Evolutionary conservation across 2,797 vertebrate species (phyloP).

Genomic region (Myripristis murdjan): DNA sequence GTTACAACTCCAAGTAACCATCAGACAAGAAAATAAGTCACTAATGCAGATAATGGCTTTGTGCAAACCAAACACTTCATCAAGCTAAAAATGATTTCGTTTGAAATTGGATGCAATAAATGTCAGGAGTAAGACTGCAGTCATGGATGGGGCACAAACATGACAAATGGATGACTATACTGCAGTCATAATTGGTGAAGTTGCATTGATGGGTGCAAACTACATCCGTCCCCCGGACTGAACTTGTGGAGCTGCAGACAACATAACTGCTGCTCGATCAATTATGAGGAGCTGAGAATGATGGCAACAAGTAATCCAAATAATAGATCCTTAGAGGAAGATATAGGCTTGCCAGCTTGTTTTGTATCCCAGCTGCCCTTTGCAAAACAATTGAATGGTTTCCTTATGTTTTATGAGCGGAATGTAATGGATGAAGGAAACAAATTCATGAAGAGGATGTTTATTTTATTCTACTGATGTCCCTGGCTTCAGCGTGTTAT

Average conservation of each 20-base stretch:
- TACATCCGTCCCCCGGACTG: slow-evolving; percentile 36
- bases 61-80: background rate
- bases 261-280: slow-evolving; percentile 33
- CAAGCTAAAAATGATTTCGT: slow-evolving; percentile 4
- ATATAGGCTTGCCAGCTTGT: slow-evolving; percentile 24
- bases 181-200: slow-evolving; percentile 19
- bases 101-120: background rate
- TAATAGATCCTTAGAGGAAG: slow-evolving; percentile 48
- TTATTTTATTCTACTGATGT: slow-evolving; percentile 9
- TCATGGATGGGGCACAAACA: slow-evolving; percentile 9
- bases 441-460: slow-evolving; percentile 10
- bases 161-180: slow-evolving; percentile 19
- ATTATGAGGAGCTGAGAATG: slow-evolving; percentile 37
- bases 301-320: slow-evolving; percentile 39
- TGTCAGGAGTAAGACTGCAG: background rate
- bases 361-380: slow-evolving; percentile 21
- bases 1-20: no score
- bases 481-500: background rate
- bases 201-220: slow-evolving; percentile 40
- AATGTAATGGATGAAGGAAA: slow-evolving; percentile 23
- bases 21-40: no score
- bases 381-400: slow-evolving; percentile 49
- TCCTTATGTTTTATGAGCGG: slow-evolving; percentile 34
- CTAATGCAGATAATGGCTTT: background rate
- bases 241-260: slow-evolving; percentile 9